phyloP scores from a whole-genome alignment of 1,140 invertebrate genomes.

The Trichonephila clavata region DNA sequence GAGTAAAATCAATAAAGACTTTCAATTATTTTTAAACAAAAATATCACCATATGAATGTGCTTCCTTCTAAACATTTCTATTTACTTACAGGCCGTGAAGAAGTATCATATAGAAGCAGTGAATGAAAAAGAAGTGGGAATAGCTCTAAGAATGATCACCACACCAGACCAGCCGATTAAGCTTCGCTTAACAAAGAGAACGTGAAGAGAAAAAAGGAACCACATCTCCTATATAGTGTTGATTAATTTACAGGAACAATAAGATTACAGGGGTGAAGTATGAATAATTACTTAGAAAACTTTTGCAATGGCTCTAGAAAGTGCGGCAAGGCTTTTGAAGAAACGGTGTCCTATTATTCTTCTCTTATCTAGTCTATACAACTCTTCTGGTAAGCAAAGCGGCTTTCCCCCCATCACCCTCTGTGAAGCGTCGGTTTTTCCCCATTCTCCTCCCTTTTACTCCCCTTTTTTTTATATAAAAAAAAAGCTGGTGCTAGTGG shows the following conservation, averaged over 20 bases:
- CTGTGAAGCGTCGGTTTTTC: too few species aligned
- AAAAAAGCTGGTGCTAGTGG: neutral
- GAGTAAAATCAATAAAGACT: too few species aligned
- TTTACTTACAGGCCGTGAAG: constrained; percentile 77
- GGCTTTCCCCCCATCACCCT: too few species aligned
- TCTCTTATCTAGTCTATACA: neutral
- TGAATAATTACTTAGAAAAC: neutral
- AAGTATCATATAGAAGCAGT: constrained; percentile 75
- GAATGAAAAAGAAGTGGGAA: constrained; percentile 77
- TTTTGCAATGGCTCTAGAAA: neutral
- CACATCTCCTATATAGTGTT: neutral
- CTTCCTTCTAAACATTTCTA: neutral
- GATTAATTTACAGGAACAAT: too few species aligned
- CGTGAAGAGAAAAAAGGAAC: neutral
- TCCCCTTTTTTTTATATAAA: neutral
- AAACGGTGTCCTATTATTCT: neutral
- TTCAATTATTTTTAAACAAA: too few species aligned
- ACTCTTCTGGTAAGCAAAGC: neutral
- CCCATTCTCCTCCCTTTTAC: neutral
- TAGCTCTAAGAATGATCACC: constrained; percentile 78
- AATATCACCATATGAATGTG: too few species aligned
- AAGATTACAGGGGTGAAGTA: too few species aligned
- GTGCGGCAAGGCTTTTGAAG: neutral
- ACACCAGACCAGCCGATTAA: constrained; percentile 77
- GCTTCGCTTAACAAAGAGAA: constrained; percentile 40